Evolutionary conservation across 2,113 vertebrate species (phyloP).

Genomic region (Capreolus pygargus): DNA sequence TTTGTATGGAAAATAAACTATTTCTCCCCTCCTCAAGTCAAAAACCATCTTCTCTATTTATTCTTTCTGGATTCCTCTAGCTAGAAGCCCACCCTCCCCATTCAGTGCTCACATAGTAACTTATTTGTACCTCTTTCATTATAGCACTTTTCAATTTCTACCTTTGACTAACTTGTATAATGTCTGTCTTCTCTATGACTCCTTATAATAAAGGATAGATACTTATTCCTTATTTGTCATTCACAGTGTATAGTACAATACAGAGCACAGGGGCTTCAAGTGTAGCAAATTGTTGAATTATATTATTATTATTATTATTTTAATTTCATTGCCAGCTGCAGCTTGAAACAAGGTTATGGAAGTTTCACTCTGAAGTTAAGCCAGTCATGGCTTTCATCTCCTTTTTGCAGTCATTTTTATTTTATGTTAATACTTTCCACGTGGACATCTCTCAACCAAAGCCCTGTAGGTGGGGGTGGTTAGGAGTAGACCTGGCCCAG

Average conservation of each 20-base stretch:
- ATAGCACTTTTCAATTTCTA: neutral
- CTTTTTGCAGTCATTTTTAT: neutral
- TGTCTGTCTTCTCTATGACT: neutral
- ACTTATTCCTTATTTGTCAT: neutral
- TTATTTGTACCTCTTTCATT: neutral
- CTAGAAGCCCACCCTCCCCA: neutral
- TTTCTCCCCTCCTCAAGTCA: neutral
- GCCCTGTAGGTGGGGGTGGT: neutral
- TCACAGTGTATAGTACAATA: neutral
- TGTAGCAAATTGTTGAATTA: neutral
- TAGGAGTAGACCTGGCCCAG: neutral
- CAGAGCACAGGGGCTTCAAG: neutral
- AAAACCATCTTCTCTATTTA: neutral
- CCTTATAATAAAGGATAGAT: neutral
- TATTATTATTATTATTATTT: neutral
- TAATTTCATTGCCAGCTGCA: neutral
- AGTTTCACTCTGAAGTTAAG: neutral
- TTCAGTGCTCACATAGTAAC: neutral
- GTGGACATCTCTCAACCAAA: neutral
- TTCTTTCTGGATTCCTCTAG: neutral
- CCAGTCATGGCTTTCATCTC: slow-evolving; percentile 6
- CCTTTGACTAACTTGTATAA: neutral
- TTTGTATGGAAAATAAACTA: neutral
- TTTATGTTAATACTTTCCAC: slow-evolving; percentile 51
- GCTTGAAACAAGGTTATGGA: neutral